Conservation (phyloP, 1,140 invertebrate genomes). For the Leptopilina boulardi region DNA sequence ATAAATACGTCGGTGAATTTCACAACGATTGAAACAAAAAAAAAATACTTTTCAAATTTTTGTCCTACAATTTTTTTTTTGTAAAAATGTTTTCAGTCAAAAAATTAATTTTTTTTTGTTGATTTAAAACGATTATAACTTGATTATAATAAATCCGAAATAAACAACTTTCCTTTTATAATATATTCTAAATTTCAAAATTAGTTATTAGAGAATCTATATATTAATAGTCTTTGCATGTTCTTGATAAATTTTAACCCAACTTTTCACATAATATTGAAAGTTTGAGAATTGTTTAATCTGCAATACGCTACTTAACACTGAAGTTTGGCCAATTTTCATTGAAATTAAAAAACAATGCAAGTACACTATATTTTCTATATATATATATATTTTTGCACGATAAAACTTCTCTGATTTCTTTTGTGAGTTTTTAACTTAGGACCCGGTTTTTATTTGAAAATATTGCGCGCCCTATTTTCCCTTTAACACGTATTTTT, state of each 20-base stretch:
- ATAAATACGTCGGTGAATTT: no score
- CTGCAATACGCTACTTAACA: background rate
- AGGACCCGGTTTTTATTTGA: constrained; percentile 3
- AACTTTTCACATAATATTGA: constrained; percentile 6
- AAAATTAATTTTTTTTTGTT: no score
- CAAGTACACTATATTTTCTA: background rate
- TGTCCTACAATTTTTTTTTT: no score
- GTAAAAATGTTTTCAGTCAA: no score
- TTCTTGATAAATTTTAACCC: background rate
- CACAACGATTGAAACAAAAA: no score
- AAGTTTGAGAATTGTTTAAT: constrained; percentile 7
- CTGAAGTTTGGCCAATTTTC: constrained; percentile 3
- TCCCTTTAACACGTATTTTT: background rate
- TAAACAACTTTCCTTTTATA: no score
- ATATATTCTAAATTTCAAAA: no score
- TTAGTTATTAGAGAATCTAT: no score
- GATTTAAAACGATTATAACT: no score
- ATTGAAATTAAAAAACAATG: constrained; percentile 14
- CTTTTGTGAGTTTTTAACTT: constrained; percentile 3
- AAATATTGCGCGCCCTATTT: background rate
- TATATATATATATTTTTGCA: background rate
- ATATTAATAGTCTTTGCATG: no score
- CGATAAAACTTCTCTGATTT: constrained; percentile 8
- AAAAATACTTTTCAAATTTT: no score
- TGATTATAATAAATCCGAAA: no score